Percentiles rank a stretch among this genome's conserved stretches.
These are phyloP conservation scores for Lutraria rhynchaena DNA, from an alignment of 1,140 invertebrate genomes.

Conservation along the genomic window DNA sequence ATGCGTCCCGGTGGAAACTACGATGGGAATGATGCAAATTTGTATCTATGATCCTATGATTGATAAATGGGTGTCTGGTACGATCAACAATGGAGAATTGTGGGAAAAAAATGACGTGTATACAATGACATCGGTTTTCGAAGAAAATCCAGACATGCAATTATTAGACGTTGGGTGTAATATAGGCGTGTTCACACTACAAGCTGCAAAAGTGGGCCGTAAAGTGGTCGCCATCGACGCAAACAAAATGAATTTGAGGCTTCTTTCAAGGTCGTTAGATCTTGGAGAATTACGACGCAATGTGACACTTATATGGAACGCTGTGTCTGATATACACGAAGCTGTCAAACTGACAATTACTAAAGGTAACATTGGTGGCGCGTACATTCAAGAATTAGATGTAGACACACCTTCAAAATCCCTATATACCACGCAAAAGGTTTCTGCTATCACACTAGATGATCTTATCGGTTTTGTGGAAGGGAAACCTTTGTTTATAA, in stretches of 20 bases:
- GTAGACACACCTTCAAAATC: background rate
- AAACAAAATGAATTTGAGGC: constrained; percentile 51
- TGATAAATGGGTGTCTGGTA: background rate
- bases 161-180: constrained; percentile 73
- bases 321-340: constrained; percentile 59
- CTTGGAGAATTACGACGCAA: constrained; percentile 52
- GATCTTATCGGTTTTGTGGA: constrained; percentile 49
- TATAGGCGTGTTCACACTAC: constrained; percentile 69
- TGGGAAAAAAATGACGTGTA: constrained; percentile 13
- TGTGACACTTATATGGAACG: constrained; percentile 64
- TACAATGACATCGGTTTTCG: background rate
- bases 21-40: no score
- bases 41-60: constrained; percentile 5
- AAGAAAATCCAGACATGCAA: constrained; percentile 6
- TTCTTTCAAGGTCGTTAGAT: constrained; percentile 56
- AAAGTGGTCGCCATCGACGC: constrained; percentile 71
- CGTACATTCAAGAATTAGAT: no score
- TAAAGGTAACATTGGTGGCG: constrained; percentile 56
- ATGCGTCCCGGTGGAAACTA: no score
- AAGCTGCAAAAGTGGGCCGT: constrained; percentile 62
- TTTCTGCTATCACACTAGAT: constrained; percentile 42
- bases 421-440: no score
- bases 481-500: constrained; percentile 33
- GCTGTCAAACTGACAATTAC: constrained; percentile 47
- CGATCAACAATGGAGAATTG: background rate